Conservation (phyloP, 2,888 invertebrate genomes). For the Ophion ellenae region DNA sequence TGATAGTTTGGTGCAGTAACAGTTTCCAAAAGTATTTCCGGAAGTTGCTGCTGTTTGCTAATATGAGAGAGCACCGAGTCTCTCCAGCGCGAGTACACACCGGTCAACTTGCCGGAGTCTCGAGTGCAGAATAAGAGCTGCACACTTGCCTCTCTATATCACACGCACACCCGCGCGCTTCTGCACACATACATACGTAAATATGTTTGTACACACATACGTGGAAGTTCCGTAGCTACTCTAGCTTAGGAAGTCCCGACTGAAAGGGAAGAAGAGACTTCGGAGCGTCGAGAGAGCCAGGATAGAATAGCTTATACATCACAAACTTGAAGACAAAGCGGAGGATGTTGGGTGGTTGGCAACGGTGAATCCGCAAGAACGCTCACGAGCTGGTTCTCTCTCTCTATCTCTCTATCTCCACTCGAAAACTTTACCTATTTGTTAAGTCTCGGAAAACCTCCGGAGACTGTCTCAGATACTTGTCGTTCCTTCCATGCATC, state of each 20-base stretch:
- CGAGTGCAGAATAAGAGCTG: slow-evolving; percentile 47
- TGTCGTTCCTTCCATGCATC: slow-evolving; percentile 70
- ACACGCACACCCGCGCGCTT: background rate
- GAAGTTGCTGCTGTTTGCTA: slow-evolving; percentile 57
- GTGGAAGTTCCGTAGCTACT: slow-evolving; percentile 27
- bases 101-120: slow-evolving; percentile 61
- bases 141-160: slow-evolving; percentile 52
- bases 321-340: slow-evolving; percentile 83
- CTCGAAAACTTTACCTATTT: slow-evolving; percentile 83
- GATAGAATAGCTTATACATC: slow-evolving; percentile 82
- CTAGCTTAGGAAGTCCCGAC: slow-evolving; percentile 47
- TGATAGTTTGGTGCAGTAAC: slow-evolving; percentile 41
- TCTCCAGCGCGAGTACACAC: slow-evolving; percentile 33
- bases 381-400: slow-evolving; percentile 61
- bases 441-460: slow-evolving; percentile 80
- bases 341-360: slow-evolving; percentile 80
- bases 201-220: slow-evolving; percentile 11
- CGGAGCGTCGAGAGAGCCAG: slow-evolving; percentile 51
- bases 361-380: slow-evolving; percentile 78
- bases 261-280: slow-evolving; percentile 61
- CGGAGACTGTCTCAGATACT: slow-evolving; percentile 81
- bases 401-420: slow-evolving; percentile 48
- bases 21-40: slow-evolving; percentile 65
- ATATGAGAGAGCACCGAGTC: slow-evolving; percentile 46
- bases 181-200: background rate